A percentile compares a stretch with the other conserved stretches of the same genome.
These are phyloP conservation scores for Adelges cooleyi DNA, from an alignment of 1,140 invertebrate species.

Conservation along the genomic window DNA sequence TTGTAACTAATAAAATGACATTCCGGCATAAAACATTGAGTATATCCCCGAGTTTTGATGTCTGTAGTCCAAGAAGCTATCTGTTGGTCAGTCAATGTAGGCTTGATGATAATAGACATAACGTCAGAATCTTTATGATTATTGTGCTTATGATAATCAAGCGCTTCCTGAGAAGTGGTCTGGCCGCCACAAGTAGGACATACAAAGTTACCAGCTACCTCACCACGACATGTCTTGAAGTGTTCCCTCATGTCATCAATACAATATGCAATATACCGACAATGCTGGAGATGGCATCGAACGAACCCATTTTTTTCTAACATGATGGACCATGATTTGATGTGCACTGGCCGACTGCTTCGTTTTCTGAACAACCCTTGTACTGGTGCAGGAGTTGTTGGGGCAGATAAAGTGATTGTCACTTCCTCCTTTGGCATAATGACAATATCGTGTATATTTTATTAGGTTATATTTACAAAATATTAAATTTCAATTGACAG, in stretches of 20 bases:
- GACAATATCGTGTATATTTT: too few species aligned
- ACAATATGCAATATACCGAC: constrained; percentile 33
- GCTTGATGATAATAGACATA: constrained; percentile 16
- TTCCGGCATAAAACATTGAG: constrained; percentile 19
- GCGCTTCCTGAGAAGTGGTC: constrained; percentile 13
- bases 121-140: constrained; percentile 22
- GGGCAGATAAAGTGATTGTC: background rate
- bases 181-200: constrained; percentile 10
- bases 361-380: constrained; percentile 27
- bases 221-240: constrained; percentile 33
- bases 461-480: too few species aligned
- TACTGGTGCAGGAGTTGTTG: background rate
- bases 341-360: constrained; percentile 32
- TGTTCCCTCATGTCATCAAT: constrained; percentile 34
- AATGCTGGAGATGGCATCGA: constrained; percentile 34
- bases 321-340: constrained; percentile 33
- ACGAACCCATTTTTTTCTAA: constrained; percentile 34
- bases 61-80: background rate
- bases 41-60: constrained; percentile 17
- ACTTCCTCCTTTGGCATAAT: constrained; percentile 13
- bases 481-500: too few species aligned
- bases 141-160: constrained; percentile 13
- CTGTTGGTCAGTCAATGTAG: constrained; percentile 2
- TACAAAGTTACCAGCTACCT: constrained; percentile 29
- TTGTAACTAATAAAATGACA: constrained; percentile 24